These are phyloP conservation scores for Tachystola acroxantha DNA, from an alignment of 2,888 invertebrate species.

Conservation along the genomic window DNA sequence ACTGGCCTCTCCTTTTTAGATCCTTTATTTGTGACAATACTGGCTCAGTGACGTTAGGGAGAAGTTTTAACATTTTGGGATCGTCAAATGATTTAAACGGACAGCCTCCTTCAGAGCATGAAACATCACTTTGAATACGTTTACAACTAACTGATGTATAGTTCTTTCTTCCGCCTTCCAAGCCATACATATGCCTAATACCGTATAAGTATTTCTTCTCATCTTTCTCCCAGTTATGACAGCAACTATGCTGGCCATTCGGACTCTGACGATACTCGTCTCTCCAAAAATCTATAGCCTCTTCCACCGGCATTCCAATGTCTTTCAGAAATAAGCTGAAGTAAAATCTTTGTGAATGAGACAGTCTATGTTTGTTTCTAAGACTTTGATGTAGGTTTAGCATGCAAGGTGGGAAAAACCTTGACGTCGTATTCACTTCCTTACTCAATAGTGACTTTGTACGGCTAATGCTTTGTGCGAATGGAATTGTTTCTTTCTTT, in stretches of 20 bases:
- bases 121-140: conserved; percentile 75
- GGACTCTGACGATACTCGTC: conserved; percentile 78
- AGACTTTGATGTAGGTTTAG: conserved; percentile 75
- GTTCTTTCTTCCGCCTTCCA: conserved; percentile 81
- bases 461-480: conserved; percentile 20
- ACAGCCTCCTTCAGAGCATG: conserved; percentile 79
- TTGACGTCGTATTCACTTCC: conserved; percentile 58
- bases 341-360: conserved; percentile 80
- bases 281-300: conserved; percentile 82
- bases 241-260: conserved; percentile 65
- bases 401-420: conserved; percentile 82
- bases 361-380: conserved; percentile 78
- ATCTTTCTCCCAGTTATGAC: conserved; percentile 81
- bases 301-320: conserved; percentile 81
- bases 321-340: conserved; percentile 85
- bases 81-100: conserved; percentile 80
- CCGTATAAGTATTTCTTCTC: conserved; percentile 81
- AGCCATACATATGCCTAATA: conserved; percentile 84
- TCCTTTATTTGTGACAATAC: conserved; percentile 44
- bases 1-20: conserved; percentile 35
- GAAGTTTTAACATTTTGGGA: conserved; percentile 40
- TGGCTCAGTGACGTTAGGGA: conserved; percentile 20
- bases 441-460: conserved; percentile 32
- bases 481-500: conserved; percentile 26
- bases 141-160: conserved; percentile 80